Evolutionary conservation across 64 coral and sea anemone species (phyloP), one percentile per base, ranked within the genome.

Genomic region (Porites australiensis): DNA sequence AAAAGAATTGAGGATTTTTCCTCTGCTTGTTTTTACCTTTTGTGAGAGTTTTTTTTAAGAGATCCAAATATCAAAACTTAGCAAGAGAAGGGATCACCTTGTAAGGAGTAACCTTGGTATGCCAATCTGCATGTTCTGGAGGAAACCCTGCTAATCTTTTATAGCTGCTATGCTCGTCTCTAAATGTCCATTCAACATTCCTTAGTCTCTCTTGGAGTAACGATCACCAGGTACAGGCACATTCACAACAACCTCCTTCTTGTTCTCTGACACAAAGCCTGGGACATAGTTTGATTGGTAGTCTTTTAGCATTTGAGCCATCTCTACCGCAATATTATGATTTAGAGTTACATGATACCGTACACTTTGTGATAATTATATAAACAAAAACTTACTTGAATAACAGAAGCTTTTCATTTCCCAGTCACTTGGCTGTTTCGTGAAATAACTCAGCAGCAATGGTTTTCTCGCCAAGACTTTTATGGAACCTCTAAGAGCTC

Each of bases 261-360:
- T 23, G 4, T 92, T 48, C 13, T 79, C 89, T 8, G 45, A n/a
- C 48, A 11, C 13, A 74, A 22, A 47, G 50, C 89, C 74, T 74
- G 89, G 89, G 9, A 91, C 89, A 91, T 91, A 91, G 13, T 77
- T 86, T 50, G 58, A 0, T 8, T 91, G 89, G n/a, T 91, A 75
- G 3, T 72, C 86, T 16, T 86, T 86, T 14, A 92, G 21, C 16
- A 91, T 18, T 12, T 83, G 79, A 0, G 89, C 89, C 77, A 91
- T 91, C 13, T 91, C 79, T n/a, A 78, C 89, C 59, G 89, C 89
- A 6, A 91, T 18, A 43, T 83, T 83, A 44, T 66, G 78, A 19
- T 83, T n/a, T n/a, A n/a, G n/a, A n/a, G n/a, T n/a, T n/a, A n/a
- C n/a, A n/a, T n/a, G n/a, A n/a, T n/a, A n/a, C n/a, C n/a, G n/a